Base-by-base conservation (phyloP, 2,888 invertebrate genomes). In the Pheosia gnoma region DNA sequence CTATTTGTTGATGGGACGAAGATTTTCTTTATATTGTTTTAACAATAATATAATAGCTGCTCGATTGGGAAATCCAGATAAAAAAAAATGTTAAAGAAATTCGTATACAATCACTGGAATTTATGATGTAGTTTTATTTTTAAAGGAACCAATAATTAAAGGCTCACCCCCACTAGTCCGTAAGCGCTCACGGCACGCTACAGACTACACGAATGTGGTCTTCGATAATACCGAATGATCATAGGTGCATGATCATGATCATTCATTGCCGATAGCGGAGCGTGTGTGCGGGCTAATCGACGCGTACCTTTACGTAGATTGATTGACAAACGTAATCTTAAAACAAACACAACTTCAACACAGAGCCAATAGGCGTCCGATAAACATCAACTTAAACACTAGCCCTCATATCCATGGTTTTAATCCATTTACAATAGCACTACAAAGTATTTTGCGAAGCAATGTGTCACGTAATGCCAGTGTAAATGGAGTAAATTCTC, bases 281-380 rank as follows among this genome's bases (percentile, higher is more conserved):
- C 25, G 43, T 9, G 43, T 4, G 8, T 43, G 4, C 43, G 43
- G 10, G 43, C 9, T 25, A 51, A 25, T 51, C 11, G 53, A 11
- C 37, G n/a, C 45, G 45, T 45, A 45, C 45, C 47, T 41, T 38
- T 55, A 38, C 9, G 39, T 25, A 25, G 25, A 56, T 9, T 10
- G 57, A 57, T 43, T 57, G 57, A 43, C 36, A 13, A 57, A 45
- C 45, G 43, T 45, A 45, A 36, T 45, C 25, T 66, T 57, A 70
- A 70, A 64, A 66, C 73, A 71, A 74, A 74, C 74, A 72, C 73
- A 75, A 88, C 85, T 81, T 84, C 81, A 80, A 86, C 81, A 78
- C 79, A 81, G 80, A 75, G 84, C 87, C 88, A 87, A 86, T 80
- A 86, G 80, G 86, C 81, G 80, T 66, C 75, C 61, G 67, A 69